Conservation (phyloP, 2,797 vertebrate genomes). For the Lepilemur ruficaudatus region DNA sequence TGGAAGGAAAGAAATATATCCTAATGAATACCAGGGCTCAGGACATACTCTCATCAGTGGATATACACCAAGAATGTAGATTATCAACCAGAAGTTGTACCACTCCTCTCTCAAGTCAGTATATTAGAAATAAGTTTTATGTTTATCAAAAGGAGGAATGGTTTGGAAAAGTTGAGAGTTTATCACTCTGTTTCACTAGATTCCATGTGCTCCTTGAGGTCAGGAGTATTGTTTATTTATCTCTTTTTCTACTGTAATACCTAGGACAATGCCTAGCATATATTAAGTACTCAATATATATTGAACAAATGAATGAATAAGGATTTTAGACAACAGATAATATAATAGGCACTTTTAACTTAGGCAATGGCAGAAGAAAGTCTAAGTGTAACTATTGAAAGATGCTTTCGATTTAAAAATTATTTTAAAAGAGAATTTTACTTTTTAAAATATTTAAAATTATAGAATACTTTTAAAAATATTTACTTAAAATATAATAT, state of each 20-base stretch:
- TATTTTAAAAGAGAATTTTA: not conserved
- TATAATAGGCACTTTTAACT: not conserved
- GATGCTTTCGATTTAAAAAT: not conserved
- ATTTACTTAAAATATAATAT: not conserved
- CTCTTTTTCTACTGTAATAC: not conserved
- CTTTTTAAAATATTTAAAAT: not conserved
- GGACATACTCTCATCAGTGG: not conserved
- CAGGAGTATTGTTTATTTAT: not conserved
- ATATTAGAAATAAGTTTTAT: not conserved
- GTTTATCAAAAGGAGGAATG: not conserved
- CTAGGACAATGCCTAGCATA: not conserved
- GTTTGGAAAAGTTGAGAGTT: not conserved
- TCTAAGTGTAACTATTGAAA: not conserved
- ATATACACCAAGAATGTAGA: not conserved
- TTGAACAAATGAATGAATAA: not conserved
- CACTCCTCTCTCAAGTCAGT: not conserved
- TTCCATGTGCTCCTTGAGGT: not conserved
- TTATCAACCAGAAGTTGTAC: not conserved
- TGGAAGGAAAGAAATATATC: not conserved
- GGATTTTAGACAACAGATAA: not conserved
- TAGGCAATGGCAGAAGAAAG: not conserved
- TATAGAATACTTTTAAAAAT: not conserved
- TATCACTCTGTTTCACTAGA: not conserved
- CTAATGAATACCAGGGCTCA: not conserved
- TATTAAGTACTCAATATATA: not conserved